Evolutionary conservation across 2,888 invertebrate genomes (phyloP).

Genomic region (Caenorhabditis japonica): DNA sequence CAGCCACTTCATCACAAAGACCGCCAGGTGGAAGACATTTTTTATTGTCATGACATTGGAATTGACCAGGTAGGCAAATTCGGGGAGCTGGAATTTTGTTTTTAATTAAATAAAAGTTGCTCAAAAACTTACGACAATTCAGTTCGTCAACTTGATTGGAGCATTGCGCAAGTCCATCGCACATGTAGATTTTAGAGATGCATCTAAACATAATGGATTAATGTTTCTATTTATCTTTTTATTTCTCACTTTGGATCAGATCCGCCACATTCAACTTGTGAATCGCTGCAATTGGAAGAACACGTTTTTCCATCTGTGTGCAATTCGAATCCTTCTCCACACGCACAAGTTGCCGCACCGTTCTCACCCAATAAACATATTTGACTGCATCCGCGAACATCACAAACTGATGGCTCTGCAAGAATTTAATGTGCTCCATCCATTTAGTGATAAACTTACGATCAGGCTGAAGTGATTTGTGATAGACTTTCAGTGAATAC

Average conservation of each 20-base stretch:
- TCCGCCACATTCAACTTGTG: slow-evolving; percentile 71
- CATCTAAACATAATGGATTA: slow-evolving; percentile 64
- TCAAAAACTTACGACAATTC: slow-evolving; percentile 69
- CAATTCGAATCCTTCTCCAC: slow-evolving; percentile 72
- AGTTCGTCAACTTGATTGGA: slow-evolving; percentile 68
- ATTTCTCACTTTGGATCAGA: slow-evolving; percentile 65
- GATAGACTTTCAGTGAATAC: slow-evolving; percentile 92
- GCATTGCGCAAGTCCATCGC: slow-evolving; percentile 73
- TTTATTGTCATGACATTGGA: slow-evolving; percentile 91
- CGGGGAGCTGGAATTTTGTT: slow-evolving; percentile 79
- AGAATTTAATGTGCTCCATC: no score
- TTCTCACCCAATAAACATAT: slow-evolving; percentile 85
- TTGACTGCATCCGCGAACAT: slow-evolving; percentile 84
- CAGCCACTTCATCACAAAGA: slow-evolving; percentile 66
- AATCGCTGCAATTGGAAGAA: slow-evolving; percentile 61
- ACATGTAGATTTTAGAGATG: slow-evolving; percentile 69
- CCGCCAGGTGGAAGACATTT: slow-evolving; percentile 63
- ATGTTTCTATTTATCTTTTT: neutral
- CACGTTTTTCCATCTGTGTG: slow-evolving; percentile 66
- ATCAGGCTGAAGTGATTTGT: slow-evolving; percentile 89
- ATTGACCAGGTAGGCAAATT: slow-evolving; percentile 89
- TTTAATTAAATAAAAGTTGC: neutral
- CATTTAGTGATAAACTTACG: slow-evolving; percentile 68
- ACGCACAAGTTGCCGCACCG: slow-evolving; percentile 62
- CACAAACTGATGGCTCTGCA: slow-evolving; percentile 82